phyloP scores from a whole-genome alignment of 37 sponge, comb jelly and placozoan species.

The Spongia lamella region DNA sequence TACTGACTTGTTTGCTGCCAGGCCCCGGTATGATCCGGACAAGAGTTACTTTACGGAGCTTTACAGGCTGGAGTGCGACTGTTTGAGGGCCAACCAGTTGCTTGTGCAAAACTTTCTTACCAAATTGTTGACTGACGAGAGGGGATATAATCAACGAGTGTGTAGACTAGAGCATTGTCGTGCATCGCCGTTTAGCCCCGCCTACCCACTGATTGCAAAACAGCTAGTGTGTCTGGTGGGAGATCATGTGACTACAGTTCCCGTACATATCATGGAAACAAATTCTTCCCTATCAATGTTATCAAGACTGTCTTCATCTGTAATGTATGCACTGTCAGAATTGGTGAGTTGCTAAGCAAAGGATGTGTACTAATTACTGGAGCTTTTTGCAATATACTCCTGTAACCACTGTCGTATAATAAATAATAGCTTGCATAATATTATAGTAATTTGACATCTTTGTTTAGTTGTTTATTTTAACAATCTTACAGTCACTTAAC shows the following conservation, averaged over 20 bases:
- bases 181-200: conserved; percentile 26
- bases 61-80: conserved; percentile 40
- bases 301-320: conserved; percentile 15
- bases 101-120: conserved; percentile 26
- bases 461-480: too few species aligned
- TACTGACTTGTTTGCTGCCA: conserved; percentile 31
- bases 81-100: conserved; percentile 21
- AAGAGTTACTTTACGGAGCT: conserved; percentile 47
- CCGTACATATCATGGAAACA: conserved; percentile 54
- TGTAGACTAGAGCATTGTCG: not conserved
- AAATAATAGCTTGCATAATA: too few species aligned
- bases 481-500: too few species aligned
- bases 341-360: conserved; percentile 35
- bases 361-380: too few species aligned
- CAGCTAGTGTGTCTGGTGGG: conserved; percentile 56
- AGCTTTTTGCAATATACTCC: too few species aligned
- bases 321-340: conserved; percentile 31
- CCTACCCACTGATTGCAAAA: conserved; percentile 45
- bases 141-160: conserved; percentile 24
- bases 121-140: conserved; percentile 36
- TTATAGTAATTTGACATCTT: too few species aligned
- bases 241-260: conserved; percentile 15
- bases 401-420: too few species aligned
- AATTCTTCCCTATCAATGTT: conserved; percentile 31
- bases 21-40: conserved; percentile 53